Evolutionary conservation across 2,888 invertebrate species (phyloP), one percentile per base, ranked within the genome.

Genomic region (Hedya salicella): DNA sequence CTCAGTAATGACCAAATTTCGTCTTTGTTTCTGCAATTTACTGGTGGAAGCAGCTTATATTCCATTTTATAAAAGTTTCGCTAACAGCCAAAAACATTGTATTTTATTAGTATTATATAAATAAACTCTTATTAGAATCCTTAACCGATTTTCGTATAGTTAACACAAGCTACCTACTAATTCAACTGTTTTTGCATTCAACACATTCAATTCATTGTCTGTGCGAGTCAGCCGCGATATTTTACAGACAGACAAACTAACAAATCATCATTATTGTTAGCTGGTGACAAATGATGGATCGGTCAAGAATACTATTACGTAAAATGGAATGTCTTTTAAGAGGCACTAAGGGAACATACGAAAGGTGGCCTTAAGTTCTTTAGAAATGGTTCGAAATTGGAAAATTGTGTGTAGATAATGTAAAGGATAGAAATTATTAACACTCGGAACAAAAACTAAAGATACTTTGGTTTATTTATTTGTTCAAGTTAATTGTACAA

Each of bases 241-340:
- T 46, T 53, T 39, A 61, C 60, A 44, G 52, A 65, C 65, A 21
- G 66, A 53, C 53, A 17, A 53, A 53, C 53, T 21, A 66, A 66
- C 66, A 61, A 66, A 66, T 66, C 66, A 65, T 65, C 65, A 66
- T 66, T 66, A 66, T 66, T 49, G 66, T 66, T 66, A 49, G 60
- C 48, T 39, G 49, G 48, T 40, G 66, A 66, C 66, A 66, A 66
- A 66, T 61, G 66, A 66, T 66, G 53, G 66, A 66, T 66, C 40
- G 61, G 14, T 61, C 40, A 32, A 19, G 66, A 66, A 66, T 66
- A 66, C 66, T 66, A 66, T 66, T 66, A 66, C 49, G 66, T 30
- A 19, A 66, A 61, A 60, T 52, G 44, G 48, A 66, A 65, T 60
- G 21, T 48, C 36, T 59, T 59, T 65, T 46, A 17, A 46, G n/a